phyloP scores from a whole-genome alignment of 2,888 invertebrate species.

The Tenthredo livida region DNA sequence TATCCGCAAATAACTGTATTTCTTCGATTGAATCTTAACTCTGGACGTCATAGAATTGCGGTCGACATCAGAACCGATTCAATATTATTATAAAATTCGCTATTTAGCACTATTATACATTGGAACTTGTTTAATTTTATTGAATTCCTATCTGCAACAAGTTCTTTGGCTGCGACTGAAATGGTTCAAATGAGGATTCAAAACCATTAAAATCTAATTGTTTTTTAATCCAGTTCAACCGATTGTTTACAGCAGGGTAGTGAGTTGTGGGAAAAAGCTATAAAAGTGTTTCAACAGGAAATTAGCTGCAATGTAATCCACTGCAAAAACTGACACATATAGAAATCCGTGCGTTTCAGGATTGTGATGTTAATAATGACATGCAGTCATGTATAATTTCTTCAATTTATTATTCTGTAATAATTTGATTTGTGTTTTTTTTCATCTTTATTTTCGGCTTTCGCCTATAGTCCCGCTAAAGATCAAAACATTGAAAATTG shows the following conservation, averaged over 20 bases:
- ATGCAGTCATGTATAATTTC: no score
- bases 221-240: not conserved
- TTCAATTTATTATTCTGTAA: no score
- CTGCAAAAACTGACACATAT: not conserved
- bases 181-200: not conserved
- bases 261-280: not conserved
- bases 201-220: not conserved
- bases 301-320: not conserved
- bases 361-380: not conserved
- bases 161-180: not conserved
- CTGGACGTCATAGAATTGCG: not conserved
- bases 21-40: not conserved
- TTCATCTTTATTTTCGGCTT: no score
- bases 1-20: not conserved
- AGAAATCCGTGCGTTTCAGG: not conserved
- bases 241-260: not conserved
- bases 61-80: not conserved
- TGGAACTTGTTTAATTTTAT: not conserved
- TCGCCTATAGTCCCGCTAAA: no score
- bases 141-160: not conserved
- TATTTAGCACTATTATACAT: not conserved
- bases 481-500: no score
- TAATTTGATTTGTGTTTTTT: no score
- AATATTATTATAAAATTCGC: not conserved
- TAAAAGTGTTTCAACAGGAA: not conserved